phyloP scores from a whole-genome alignment of 2,797 vertebrate species.

The Lycodopsis pacificus region DNA sequence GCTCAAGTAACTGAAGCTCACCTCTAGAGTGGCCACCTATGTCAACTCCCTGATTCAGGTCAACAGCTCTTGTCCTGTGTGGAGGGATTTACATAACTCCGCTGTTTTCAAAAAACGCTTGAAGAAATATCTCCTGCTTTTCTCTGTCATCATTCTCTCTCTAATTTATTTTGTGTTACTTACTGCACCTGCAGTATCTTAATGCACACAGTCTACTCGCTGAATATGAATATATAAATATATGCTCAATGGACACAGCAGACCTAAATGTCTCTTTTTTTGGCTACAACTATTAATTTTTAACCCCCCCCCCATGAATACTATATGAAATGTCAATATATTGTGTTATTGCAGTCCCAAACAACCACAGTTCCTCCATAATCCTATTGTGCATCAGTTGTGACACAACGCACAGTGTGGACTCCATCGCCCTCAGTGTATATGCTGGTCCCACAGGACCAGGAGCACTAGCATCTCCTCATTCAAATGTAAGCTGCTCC shows the following conservation, averaged over 20 bases:
- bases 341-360: not conserved
- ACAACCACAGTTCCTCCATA: conserved; percentile 1
- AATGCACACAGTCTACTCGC: not conserved
- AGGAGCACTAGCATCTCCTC: conserved; percentile 66
- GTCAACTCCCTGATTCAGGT: not conserved
- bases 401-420: conserved; percentile 46
- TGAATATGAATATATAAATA: no score
- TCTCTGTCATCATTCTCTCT: not conserved
- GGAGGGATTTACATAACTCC: not conserved
- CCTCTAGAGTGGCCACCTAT: not conserved
- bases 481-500: conserved; percentile 76
- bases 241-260: not conserved
- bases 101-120: not conserved
- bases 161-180: not conserved
- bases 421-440: conserved; percentile 43
- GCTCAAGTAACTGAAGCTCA: not conserved
- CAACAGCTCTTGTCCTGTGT: not conserved
- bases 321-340: not conserved
- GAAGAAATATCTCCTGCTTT: not conserved
- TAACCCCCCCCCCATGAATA: not conserved
- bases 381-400: conserved; percentile 33
- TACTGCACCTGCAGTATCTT: not conserved
- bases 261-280: not conserved
- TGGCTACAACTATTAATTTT: not conserved
- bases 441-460: conserved; percentile 66